Evolutionary conservation across 1,140 invertebrate genomes (phyloP).

Genomic region (Trachymyrmex septentrionalis): DNA sequence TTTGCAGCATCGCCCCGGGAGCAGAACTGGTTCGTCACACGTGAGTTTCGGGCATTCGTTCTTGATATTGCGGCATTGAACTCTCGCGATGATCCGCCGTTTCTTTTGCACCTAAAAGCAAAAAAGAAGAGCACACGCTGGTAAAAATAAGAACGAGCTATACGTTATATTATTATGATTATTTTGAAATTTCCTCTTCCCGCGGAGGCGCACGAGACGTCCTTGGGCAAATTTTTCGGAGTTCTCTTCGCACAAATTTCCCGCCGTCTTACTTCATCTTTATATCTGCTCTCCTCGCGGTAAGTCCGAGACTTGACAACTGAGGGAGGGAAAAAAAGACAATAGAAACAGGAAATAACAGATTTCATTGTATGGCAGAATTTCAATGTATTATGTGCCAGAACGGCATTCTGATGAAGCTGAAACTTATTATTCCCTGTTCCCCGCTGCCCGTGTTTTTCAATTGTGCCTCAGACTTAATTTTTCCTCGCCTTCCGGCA

Average conservation of each 20-base stretch:
- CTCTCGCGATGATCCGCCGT: conserved; percentile 93
- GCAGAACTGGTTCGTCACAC: conserved; percentile 94
- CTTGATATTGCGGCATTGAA: conserved; percentile 95
- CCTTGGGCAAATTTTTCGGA: neutral
- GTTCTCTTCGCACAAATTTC: neutral
- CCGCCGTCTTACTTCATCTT: neutral
- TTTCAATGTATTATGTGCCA: no score
- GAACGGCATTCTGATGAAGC: no score
- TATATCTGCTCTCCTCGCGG: neutral
- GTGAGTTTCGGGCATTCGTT: conserved; percentile 95
- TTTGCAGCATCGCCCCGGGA: conserved; percentile 95
- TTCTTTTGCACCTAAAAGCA: conserved; percentile 94
- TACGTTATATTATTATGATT: neutral
- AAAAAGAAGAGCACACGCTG: neutral
- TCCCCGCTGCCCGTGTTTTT: no score
- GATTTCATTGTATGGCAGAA: no score
- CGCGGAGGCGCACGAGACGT: neutral
- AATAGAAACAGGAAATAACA: no score
- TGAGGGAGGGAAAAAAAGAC: no score
- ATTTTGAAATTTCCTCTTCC: neutral
- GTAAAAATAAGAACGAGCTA: neutral
- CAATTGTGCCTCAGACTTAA: no score
- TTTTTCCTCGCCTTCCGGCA: neutral
- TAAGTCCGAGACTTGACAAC: no score
- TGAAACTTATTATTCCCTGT: no score